A percentile compares a stretch with the other conserved stretches of the same genome.
These are phyloP conservation scores for Lota lota DNA, from an alignment of 2,113 vertebrate species.

Conservation along the genomic window DNA sequence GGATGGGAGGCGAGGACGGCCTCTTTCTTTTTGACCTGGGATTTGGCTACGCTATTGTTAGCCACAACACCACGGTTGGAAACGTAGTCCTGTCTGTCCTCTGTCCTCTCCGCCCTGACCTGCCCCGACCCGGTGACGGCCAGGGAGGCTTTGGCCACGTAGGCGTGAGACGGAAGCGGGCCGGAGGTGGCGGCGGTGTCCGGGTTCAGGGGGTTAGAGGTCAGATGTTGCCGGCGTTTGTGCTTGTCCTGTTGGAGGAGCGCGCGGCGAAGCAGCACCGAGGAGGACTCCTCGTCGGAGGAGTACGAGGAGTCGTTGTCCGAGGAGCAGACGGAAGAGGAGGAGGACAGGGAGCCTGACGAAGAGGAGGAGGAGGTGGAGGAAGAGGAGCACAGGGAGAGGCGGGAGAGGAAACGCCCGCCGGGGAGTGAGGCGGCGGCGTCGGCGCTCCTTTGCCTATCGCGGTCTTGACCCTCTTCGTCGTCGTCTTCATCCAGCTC, in stretches of 20 bases:
- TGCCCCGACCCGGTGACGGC: constrained; percentile 66
- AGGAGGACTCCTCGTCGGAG: constrained; percentile 91
- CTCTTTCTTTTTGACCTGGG: constrained; percentile 61
- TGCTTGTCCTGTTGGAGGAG: constrained; percentile 83
- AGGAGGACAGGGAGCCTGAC: constrained; percentile 88
- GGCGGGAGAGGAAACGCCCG: constrained; percentile 85
- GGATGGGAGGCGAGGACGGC: constrained; percentile 38
- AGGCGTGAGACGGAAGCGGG: constrained; percentile 67
- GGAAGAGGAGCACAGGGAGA: constrained; percentile 88
- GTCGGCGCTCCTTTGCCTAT: constrained; percentile 37
- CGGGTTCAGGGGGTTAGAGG: constrained; percentile 71
- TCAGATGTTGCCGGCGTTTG: constrained; percentile 54
- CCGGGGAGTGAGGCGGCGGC: constrained; percentile 45
- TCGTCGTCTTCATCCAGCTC: constrained; percentile 90
- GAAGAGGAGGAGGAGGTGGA: constrained; percentile 84
- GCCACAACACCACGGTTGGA: constrained; percentile 41
- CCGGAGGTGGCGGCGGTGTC: constrained; percentile 44
- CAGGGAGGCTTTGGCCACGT: constrained; percentile 77
- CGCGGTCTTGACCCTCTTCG: constrained; percentile 72
- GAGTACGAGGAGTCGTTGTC: constrained; percentile 95
- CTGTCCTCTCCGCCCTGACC: constrained; percentile 57
- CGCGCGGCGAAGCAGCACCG: constrained; percentile 84
- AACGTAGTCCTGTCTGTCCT: constrained; percentile 58
- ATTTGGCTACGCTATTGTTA: constrained; percentile 54
- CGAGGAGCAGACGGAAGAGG: constrained; percentile 93